Base-by-base conservation (phyloP, 1,140 invertebrate genomes). In the Meloidogyne floridensis region DNA sequence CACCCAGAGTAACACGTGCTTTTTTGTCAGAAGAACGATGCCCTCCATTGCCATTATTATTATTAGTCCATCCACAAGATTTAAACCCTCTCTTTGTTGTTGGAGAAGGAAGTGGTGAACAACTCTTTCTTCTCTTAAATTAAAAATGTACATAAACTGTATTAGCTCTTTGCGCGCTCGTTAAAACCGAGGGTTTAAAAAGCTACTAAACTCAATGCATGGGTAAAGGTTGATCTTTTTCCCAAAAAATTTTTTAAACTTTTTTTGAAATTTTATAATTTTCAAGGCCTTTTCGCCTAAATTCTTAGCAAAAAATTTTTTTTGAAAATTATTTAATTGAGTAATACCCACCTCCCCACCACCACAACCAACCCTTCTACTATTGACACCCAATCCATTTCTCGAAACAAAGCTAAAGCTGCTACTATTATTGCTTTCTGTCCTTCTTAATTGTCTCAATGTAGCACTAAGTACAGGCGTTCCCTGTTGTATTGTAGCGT, bases 401-500 rank as follows among this genome's bases (percentile, higher is more conserved):
- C 15, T 65, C n/a, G 56, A 65, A n/a, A 65, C 9, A 65, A 65
- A 65, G n/a, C 56, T 65, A 65, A 65, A 65, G 15, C 15, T n/a
- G n/a, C n/a, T 65, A 15, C 56, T 65, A 65, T 65, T 65, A 65
- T n/a, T 65, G 15, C 56, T 65, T 65, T 65, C 56, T n/a, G 56
- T 65, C n/a, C 56, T 65, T 10, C n/a, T 65, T 65, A 65, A 65
- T 65, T 65, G 56, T n/a, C 56, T 80, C 56, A 79, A 71, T 13
- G 54, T 80, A 9, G 72, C 72, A 75, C 47, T 80, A 8, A 80
- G 56, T 18, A 56, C 20, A 51, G 76, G 80, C 11, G 80, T 80
- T 43, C 80, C 80, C 18, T 80, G 72, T 18, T 59, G 20, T n/a
- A 80, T 7, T 65, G 77, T 79, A n/a, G 77, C 77, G 18, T 80